Base-by-base conservation (phyloP, 2,797 vertebrate species). In the Eupleurogrammus muticus region DNA sequence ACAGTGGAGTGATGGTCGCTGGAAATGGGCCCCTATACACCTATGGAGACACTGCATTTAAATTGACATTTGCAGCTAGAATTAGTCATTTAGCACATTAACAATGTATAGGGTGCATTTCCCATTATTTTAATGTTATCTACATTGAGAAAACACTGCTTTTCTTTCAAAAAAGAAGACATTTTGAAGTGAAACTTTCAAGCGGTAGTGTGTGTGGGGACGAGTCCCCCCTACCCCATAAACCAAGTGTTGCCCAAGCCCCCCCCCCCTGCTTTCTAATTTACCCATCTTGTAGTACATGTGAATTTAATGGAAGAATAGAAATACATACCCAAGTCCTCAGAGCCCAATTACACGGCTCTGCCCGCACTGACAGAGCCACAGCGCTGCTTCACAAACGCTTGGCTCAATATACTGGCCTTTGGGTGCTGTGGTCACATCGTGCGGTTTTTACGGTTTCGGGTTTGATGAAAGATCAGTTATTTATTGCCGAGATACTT, bases 281-380 rank as follows among this genome's bases (percentile, higher is more conserved):
- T 85, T 80, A 47, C 50, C 56, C 73, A 48, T 44, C 19, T 67
- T 79, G 70, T 73, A 63, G 36, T 72, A 40, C 78, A 74, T 75
- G 71, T 68, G 75, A 73, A 78, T 83, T 77, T 77, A 84, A 83
- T 70, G 59, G 69, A 75, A 56, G 65, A 70, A 55, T 36, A 59
- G 56, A 69, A 77, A 64, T 28, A 61, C 65, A 70, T 12, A 69
- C 63, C 1, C 1, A 10, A 71, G 58, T 69, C 87, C 79, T 66
- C 55, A 70, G 87, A 85, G 75, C 60, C 85, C 87, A 90, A 87
- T 89, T 90, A 87, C 54, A 75, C 62, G 40, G 59, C 51, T 72
- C 51, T 44, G 70, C 65, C 77, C 75, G 77, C 61, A 72, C 69
- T 73, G 55, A 74, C 70, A 74, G 46, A 51, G 55, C 67, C 57